phyloP scores from a whole-genome alignment of 1,140 invertebrate genomes.

The Pseudomyrmex gracilis region DNA sequence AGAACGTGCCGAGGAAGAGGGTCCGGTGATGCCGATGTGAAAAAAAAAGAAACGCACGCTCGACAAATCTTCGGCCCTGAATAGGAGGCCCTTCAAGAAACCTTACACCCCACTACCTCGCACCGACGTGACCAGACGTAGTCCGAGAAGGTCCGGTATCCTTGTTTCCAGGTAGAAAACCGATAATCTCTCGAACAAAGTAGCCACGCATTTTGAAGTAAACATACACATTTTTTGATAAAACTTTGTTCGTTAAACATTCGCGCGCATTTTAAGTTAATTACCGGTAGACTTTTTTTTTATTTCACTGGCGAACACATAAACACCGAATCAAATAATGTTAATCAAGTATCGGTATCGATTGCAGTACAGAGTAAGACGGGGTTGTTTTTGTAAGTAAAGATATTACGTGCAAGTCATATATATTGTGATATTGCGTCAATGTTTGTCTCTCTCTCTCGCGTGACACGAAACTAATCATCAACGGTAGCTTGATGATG shows the following conservation, averaged over 20 bases:
- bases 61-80: constrained; percentile 60
- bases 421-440: background rate
- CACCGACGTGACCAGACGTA: constrained; percentile 3
- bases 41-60: constrained; percentile 34
- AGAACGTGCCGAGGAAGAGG: constrained; percentile 33
- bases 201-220: background rate
- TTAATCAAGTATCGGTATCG: background rate
- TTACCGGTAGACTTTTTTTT: background rate
- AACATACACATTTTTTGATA: constrained; percentile 6
- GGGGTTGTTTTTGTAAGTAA: background rate
- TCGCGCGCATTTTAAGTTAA: background rate
- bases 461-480: constrained; percentile 37
- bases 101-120: constrained; percentile 20
- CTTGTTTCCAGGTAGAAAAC: constrained; percentile 51
- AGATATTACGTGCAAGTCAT: background rate
- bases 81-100: constrained; percentile 41
- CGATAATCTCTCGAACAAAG: background rate
- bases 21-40: background rate
- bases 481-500: constrained; percentile 30
- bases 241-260: background rate
- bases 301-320: background rate
- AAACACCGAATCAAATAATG: background rate
- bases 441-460: no score
- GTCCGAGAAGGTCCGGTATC: constrained; percentile 22
- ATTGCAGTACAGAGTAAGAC: background rate